These are phyloP conservation scores for Drosophila multiciliata DNA, from an alignment of 2,888 invertebrate species.

Conservation along the genomic window DNA sequence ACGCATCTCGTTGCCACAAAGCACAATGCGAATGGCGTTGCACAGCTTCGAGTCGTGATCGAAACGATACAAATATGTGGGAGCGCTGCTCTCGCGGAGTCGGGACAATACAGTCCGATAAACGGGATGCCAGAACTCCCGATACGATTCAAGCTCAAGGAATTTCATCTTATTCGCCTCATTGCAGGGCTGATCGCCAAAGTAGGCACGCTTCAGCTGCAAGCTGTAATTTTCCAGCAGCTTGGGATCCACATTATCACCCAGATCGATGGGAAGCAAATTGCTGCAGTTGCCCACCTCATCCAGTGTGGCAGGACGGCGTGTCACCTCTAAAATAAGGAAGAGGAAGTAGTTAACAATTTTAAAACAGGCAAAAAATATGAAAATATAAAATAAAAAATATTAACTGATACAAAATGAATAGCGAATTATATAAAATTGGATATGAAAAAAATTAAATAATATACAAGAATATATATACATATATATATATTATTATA, in stretches of 20 bases:
- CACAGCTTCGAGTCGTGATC: slow-evolving; percentile 82
- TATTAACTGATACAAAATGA: not conserved
- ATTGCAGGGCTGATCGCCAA: slow-evolving; percentile 79
- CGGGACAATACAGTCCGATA: slow-evolving; percentile 77
- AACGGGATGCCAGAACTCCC: slow-evolving; percentile 83
- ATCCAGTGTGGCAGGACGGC: slow-evolving; percentile 79
- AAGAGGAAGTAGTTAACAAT: not conserved
- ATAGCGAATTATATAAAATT: not conserved
- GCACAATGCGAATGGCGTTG: slow-evolving; percentile 78
- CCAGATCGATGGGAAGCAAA: slow-evolving; percentile 76
- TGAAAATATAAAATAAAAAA: not conserved
- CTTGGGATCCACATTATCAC: slow-evolving; percentile 59
- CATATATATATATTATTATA: too few species aligned
- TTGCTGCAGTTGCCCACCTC: slow-evolving; percentile 80
- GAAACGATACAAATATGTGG: slow-evolving; percentile 84
- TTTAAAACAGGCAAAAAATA: not conserved
- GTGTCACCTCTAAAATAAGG: slow-evolving; percentile 66
- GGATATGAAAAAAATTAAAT: not conserved
- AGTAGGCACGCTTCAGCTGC: slow-evolving; percentile 75
- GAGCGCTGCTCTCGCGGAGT: slow-evolving; percentile 69
- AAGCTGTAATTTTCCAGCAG: slow-evolving; percentile 68
- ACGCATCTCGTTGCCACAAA: slow-evolving; percentile 75
- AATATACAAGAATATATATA: too few species aligned
- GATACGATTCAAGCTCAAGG: slow-evolving; percentile 79
- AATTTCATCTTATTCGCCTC: slow-evolving; percentile 83